Evolutionary conservation across 2,113 vertebrate genomes (phyloP).

Genomic region (Cyanoramphus novaezelandiae): DNA sequence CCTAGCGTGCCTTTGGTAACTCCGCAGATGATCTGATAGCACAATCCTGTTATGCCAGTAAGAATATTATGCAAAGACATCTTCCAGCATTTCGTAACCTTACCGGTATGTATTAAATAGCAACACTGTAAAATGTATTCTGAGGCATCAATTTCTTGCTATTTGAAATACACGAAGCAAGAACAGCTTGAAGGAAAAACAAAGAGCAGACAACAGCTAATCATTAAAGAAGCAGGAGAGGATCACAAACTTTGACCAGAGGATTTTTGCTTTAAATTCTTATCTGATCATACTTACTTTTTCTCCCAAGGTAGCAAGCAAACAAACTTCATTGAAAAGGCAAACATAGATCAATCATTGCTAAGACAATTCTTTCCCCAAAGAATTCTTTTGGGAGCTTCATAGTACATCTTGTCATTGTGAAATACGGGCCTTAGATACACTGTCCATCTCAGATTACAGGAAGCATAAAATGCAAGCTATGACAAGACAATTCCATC

Average conservation of each 20-base stretch:
- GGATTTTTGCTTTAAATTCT: background rate
- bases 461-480: background rate
- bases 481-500: background rate
- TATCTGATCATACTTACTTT: background rate
- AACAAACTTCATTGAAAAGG: background rate
- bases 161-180: background rate
- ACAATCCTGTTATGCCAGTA: background rate
- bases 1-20: background rate
- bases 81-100: background rate
- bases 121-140: background rate
- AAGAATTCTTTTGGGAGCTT: background rate
- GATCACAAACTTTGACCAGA: background rate
- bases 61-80: background rate
- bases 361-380: rapidly evolving
- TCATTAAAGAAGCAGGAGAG: background rate
- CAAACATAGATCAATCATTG: background rate
- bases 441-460: background rate
- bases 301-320: background rate
- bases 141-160: background rate
- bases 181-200: background rate
- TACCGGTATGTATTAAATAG: background rate
- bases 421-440: background rate
- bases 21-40: background rate
- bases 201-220: background rate
- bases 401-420: background rate